A percentile compares a stretch with the other conserved stretches of the same genome.
These are phyloP conservation scores for Esox lucius DNA, from an alignment of 2,797 vertebrate species.

Conservation along the genomic window DNA sequence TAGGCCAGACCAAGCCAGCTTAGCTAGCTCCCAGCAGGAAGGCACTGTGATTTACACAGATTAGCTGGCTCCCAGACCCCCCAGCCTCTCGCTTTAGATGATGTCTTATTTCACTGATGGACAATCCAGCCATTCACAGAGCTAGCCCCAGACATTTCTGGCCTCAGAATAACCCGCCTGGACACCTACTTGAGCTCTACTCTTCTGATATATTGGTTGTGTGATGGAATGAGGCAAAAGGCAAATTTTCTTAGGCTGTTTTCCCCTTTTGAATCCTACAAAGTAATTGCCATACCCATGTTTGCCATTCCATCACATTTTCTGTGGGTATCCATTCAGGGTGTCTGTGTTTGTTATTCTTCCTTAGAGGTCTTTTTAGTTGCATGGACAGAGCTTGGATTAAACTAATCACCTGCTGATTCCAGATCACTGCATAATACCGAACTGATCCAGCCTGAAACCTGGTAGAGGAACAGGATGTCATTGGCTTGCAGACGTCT, in stretches of 20 bases:
- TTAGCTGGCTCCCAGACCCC: slow-evolving; percentile 54
- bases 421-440: slow-evolving; percentile 10
- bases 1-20: not conserved
- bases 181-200: too few relatives aligned
- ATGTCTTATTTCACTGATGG: slow-evolving; percentile 62
- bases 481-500: slow-evolving; percentile 26
- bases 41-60: slow-evolving; percentile 57
- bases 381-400: slow-evolving; percentile 9
- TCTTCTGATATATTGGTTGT: too few relatives aligned
- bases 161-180: too few relatives aligned
- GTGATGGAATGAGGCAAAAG: too few relatives aligned
- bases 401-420: slow-evolving; percentile 1
- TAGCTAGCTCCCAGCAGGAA: slow-evolving; percentile 43
- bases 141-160: too few relatives aligned
- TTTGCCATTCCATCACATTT: not conserved
- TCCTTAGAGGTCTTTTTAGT: not conserved
- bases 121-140: slow-evolving; percentile 10
- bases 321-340: not conserved
- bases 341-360: not conserved
- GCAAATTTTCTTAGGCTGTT: too few relatives aligned
- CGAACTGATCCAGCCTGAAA: slow-evolving; percentile 18
- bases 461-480: slow-evolving; percentile 10
- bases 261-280: too few relatives aligned
- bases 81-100: slow-evolving; percentile 29
- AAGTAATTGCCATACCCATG: not conserved